These are phyloP conservation scores for Tiphia femorata DNA, from an alignment of 2,888 invertebrate species.

Conservation along the genomic window DNA sequence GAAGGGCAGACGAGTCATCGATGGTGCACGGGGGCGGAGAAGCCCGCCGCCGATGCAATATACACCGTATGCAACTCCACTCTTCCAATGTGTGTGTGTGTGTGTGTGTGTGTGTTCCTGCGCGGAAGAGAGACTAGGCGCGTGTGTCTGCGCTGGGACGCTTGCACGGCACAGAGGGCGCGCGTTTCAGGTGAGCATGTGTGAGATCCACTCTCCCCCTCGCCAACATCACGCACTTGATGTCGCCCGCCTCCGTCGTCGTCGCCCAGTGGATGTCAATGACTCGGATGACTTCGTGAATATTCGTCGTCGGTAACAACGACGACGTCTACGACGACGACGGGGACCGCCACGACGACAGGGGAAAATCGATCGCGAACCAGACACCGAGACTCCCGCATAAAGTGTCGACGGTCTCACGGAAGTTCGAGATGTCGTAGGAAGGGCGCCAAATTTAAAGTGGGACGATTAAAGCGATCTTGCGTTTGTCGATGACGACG, in stretches of 20 bases:
- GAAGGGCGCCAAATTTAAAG: slow-evolving; percentile 1
- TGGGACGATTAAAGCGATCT: not conserved
- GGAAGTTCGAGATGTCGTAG: slow-evolving; percentile 28
- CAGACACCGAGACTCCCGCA: slow-evolving; percentile 43
- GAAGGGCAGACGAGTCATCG: slow-evolving; percentile 53
- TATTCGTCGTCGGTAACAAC: slow-evolving; percentile 53
- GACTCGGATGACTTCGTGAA: slow-evolving; percentile 64
- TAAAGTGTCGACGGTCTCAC: slow-evolving; percentile 41
- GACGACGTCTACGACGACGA: slow-evolving; percentile 40
- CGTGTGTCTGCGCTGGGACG: too few species aligned
- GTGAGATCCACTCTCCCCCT: slow-evolving; percentile 35
- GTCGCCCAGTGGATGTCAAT: slow-evolving; percentile 64
- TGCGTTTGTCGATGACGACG: not conserved
- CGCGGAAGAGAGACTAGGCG: too few species aligned
- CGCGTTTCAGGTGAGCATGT: slow-evolving; percentile 17
- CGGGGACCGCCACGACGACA: slow-evolving; percentile 44
- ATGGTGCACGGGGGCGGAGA: slow-evolving; percentile 39
- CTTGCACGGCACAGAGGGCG: slow-evolving; percentile 3
- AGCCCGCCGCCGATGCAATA: too few species aligned
- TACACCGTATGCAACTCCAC: too few species aligned
- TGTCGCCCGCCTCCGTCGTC: slow-evolving; percentile 55
- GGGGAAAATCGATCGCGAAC: slow-evolving; percentile 57
- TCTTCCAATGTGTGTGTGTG: too few species aligned
- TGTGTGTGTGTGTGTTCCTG: slow-evolving; percentile 3
- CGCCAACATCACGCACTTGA: slow-evolving; percentile 55